Evolutionary conservation across 92 coral and sea anemone species (phyloP), one percentile per base, ranked within the genome.

Genomic region (Porites lobata): DNA sequence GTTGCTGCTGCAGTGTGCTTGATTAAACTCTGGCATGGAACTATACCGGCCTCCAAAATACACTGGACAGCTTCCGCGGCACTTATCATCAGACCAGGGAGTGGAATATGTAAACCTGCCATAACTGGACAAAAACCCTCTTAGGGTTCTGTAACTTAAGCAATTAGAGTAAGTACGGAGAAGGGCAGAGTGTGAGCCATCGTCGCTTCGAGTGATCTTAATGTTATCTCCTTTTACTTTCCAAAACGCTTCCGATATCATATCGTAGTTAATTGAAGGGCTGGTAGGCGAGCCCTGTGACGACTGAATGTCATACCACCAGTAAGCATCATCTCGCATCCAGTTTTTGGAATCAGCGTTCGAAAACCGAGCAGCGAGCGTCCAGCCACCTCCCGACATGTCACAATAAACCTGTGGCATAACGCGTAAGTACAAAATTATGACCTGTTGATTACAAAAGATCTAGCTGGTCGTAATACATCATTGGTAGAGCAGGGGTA

Each of bases 361-460:
- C n/a, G 90, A 87, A 71, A 87, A 87, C 18, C 90, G 90, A 6
- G 90, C 85, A 52, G 69, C 75, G 3, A 86, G 90, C 5, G 85
- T 77, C 89, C 89, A 77, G 15, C 78, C 86, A 5, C 83, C 83
- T 79, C 72, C 54, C 6, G 80, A 62, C 86, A 78, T 66, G 79
- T 87, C 86, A 17, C 90, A 79, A 71, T 69, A 87, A 29, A 47
- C 86, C 86, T 87, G 0, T 17, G 11, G 47, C 2, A 51, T 0
- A 18, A 75, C 10, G 14, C 0, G 2, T 8, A 69, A 11, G 57
- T 11, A 11, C 8, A 53, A 53, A 53, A 53, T 53, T 7, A 53
- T 53, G 29, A 26, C 29, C 11, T 53, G 57, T 1, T 11, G 57
- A 53, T 7, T 53, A 0, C 57, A 7, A 53, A 53, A 11, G 11